phyloP scores from a whole-genome alignment of 2,888 invertebrate genomes.

The Allacma fusca region DNA sequence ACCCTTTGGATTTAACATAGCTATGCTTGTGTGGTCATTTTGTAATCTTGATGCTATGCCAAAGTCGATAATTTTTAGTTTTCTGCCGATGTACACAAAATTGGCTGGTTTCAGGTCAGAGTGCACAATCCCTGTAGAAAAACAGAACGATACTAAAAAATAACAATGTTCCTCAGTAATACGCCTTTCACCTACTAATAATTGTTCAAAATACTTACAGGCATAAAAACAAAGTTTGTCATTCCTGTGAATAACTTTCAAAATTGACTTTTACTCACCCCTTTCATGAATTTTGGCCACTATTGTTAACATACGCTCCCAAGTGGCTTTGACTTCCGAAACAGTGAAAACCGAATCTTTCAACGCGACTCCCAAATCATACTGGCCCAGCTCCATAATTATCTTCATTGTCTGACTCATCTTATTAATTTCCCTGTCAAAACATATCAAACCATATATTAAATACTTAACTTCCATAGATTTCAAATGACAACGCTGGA shows the following conservation, averaged over 20 bases:
- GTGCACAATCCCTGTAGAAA: slow-evolving; percentile 83
- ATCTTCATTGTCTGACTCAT: slow-evolving; percentile 76
- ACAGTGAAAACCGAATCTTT: slow-evolving; percentile 21
- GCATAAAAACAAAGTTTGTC: too few species aligned
- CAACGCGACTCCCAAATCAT: slow-evolving; percentile 82
- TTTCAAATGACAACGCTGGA: background rate
- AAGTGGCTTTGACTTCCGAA: slow-evolving; percentile 64
- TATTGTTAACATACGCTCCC: slow-evolving; percentile 91
- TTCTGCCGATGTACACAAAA: slow-evolving; percentile 85
- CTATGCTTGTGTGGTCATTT: slow-evolving; percentile 83
- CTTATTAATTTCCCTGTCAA: slow-evolving; percentile 75
- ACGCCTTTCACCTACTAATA: too few species aligned
- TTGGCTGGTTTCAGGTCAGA: slow-evolving; percentile 97
- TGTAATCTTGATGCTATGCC: slow-evolving; percentile 91
- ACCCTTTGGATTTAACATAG: slow-evolving; percentile 82
- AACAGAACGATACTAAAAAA: background rate
- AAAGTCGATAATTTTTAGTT: slow-evolving; percentile 95
- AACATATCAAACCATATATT: slow-evolving; percentile 39
- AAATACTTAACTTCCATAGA: too few species aligned
- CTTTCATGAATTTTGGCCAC: slow-evolving; percentile 89
- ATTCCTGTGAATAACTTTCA: too few species aligned
- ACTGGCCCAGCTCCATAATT: slow-evolving; percentile 92
- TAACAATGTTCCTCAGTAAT: too few species aligned
- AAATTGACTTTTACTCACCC: slow-evolving; percentile 67
- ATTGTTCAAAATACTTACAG: too few species aligned